Conservation (phyloP, 2,888 invertebrate species). For the Thysanoteuthis rhombus region DNA sequence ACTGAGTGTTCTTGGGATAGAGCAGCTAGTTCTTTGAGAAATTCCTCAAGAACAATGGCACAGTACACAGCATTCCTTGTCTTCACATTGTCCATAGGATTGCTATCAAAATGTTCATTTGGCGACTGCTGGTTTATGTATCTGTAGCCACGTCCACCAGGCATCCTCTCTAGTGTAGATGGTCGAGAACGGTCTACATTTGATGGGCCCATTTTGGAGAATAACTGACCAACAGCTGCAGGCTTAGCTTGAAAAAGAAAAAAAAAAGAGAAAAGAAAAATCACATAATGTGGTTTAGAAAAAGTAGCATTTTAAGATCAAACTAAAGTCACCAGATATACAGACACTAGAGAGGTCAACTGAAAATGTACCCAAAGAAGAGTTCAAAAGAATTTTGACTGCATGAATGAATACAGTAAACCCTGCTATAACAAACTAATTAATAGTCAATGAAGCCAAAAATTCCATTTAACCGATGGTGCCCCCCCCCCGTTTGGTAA, state of each 20-base stretch:
- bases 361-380: too few relatives aligned
- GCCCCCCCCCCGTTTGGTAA: too few relatives aligned
- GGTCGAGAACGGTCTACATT: constrained; percentile 34
- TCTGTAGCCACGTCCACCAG: constrained; percentile 50
- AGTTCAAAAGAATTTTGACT: too few relatives aligned
- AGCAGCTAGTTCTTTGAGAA: constrained; percentile 94
- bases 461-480: too few relatives aligned
- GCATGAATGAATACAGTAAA: too few relatives aligned
- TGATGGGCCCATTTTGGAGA: constrained; percentile 30
- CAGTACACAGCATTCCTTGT: constrained; percentile 75
- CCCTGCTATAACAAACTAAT: too few relatives aligned
- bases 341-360: too few relatives aligned
- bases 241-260: not conserved
- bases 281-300: not conserved
- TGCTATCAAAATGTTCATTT: constrained; percentile 38
- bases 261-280: not conserved
- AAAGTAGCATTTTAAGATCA: not conserved
- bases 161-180: constrained; percentile 45
- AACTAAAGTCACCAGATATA: too few relatives aligned
- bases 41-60: constrained; percentile 91
- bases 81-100: constrained; percentile 57
- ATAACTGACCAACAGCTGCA: constrained; percentile 18
- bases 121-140: constrained; percentile 50
- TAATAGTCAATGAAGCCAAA: too few relatives aligned
- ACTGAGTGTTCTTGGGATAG: constrained; percentile 91